Base-by-base conservation (phyloP, 2,888 invertebrate species). In the Steinernema hermaphroditum region DNA sequence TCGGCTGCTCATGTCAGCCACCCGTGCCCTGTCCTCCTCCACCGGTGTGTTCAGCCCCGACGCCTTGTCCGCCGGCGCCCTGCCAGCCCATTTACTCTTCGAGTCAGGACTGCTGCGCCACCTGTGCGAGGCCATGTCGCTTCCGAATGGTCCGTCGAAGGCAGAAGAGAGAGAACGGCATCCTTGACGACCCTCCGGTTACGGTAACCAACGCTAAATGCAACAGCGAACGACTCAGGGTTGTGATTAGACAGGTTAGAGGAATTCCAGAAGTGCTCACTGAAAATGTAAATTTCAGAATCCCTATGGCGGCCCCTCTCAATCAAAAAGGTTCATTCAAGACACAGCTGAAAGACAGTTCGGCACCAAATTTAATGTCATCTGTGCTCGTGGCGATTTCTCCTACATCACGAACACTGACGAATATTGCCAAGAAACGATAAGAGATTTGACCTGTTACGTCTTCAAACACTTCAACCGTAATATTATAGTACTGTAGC, bases 381-480 rank as follows among this genome's bases (percentile, higher is more conserved):
- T 78, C 62, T 78, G 78, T 24, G 75, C 72, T 9, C 43, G 72
- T 0, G 78, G 78, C 19, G 78, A 79, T 24, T 79, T 78, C 57
- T 76, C 76, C 16, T 78, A 78, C 74, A 78, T 78, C 27, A 78
- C 78, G 19, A 78, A 70, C 46, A 78, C 78, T 12, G 78, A 76
- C 37, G 75, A 78, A 41, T 78, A 76, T 69, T 78, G 78, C 49
- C 78, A 78, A 68, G 75, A 78, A 37, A 74, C 69, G 49, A 29
- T 76, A 24, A 70, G 29, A 22, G 76, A 62, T 71, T 44, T 49
- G 22, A 75, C 75, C 12, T 75, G 75, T 44, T 75, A 75, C 22
- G 34, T 76, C 0, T 75, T 75, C 34, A 76, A 72, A 68, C 76
- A 54, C 27, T 54, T 54, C 54, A 24, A 27, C 22, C 54, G 54